Conservation (phyloP, 2,113 vertebrate species). For the Chaenocephalus aceratus region DNA sequence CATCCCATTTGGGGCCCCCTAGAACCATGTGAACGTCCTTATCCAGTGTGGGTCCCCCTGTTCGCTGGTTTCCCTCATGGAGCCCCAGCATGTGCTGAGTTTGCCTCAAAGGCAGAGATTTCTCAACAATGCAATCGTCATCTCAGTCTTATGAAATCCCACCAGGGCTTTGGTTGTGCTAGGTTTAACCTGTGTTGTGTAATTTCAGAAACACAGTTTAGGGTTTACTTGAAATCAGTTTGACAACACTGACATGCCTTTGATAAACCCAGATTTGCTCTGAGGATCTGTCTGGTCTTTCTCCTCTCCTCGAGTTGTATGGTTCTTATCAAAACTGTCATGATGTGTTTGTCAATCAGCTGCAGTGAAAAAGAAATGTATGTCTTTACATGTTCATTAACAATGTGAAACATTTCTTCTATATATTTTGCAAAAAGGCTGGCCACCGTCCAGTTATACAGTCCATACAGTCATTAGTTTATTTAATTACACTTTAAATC, state of each 20-base stretch:
- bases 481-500: constrained; percentile 22
- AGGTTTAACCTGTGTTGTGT: constrained; percentile 22
- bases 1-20: constrained; percentile 24
- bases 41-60: constrained; percentile 13
- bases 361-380: constrained; percentile 6
- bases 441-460: not conserved
- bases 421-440: not conserved
- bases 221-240: constrained; percentile 3
- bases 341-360: constrained; percentile 20
- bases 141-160: constrained; percentile 26
- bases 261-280: constrained; percentile 31
- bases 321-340: constrained; percentile 34
- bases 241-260: constrained; percentile 34
- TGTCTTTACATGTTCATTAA: not conserved
- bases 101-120: constrained; percentile 44
- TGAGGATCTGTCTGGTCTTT: constrained; percentile 4
- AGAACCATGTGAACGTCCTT: constrained; percentile 22
- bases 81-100: constrained; percentile 16
- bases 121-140: constrained; percentile 28
- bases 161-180: not conserved
- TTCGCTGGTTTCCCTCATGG: constrained; percentile 4
- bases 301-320: constrained; percentile 8
- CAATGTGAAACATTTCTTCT: not conserved
- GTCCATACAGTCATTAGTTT: constrained; percentile 40
- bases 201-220: not conserved